These are phyloP conservation scores for Camponotus vicinus DNA, from an alignment of 1,140 invertebrate genomes.

Conservation along the genomic window DNA sequence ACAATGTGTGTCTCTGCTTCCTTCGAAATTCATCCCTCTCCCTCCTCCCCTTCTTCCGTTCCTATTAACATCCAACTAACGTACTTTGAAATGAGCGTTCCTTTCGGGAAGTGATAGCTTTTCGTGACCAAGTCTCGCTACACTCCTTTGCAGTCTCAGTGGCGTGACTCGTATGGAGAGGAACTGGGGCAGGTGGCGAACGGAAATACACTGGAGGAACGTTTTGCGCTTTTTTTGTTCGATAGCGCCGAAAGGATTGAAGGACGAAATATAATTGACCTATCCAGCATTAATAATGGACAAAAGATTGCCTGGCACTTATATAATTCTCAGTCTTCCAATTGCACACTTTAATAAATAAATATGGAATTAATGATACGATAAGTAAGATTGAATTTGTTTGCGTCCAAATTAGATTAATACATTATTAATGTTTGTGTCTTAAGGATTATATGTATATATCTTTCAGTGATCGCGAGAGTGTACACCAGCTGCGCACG, in stretches of 20 bases:
- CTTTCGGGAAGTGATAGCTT: constrained; percentile 30
- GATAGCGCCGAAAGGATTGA: neutral
- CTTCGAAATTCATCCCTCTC: neutral
- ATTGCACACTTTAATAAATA: constrained; percentile 2
- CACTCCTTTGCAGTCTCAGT: constrained; percentile 1
- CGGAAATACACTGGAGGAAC: constrained; percentile 66
- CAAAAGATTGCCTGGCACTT: neutral
- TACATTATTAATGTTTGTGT: neutral
- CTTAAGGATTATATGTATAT: no score
- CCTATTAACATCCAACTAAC: neutral
- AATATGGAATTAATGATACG: neutral
- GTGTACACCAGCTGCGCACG: neutral
- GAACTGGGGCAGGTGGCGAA: constrained; percentile 30
- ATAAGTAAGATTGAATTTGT: neutral
- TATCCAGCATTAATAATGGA: neutral
- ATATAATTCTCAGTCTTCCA: constrained; percentile 19
- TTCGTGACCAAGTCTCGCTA: constrained; percentile 18
- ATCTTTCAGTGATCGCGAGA: constrained; percentile 8
- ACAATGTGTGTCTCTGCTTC: neutral
- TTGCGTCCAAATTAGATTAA: neutral
- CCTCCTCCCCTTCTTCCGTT: neutral
- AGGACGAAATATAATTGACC: constrained; percentile 21
- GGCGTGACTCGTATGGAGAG: neutral
- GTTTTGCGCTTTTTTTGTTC: neutral
- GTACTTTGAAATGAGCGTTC: neutral